Percentiles rank a stretch among this genome's conserved stretches.
Conservation (phyloP, 1,140 invertebrate genomes). For the Formica exsecta region DNA sequence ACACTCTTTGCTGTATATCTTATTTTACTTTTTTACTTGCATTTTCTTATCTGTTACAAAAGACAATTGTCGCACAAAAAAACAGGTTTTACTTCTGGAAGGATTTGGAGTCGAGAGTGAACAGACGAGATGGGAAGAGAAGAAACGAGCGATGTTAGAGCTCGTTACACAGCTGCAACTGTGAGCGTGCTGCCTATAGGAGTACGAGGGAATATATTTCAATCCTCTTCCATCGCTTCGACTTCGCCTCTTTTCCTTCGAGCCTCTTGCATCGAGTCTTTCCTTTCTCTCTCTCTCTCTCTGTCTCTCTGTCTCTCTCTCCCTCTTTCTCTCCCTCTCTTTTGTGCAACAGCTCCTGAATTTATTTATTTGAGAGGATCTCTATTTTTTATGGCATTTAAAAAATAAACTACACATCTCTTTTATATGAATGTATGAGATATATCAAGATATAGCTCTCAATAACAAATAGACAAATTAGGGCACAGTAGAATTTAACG, state of each 20-base stretch:
- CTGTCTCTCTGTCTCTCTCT: neutral
- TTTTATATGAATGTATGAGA: neutral
- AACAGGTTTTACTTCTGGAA: constrained; percentile 24
- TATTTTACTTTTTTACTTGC: constrained; percentile 12
- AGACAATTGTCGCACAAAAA: constrained; percentile 42
- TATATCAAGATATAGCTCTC: too few relatives aligned
- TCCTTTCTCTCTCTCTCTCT: neutral
- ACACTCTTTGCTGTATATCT: neutral
- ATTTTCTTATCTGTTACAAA: neutral
- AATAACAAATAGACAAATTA: too few relatives aligned
- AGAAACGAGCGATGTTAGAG: constrained; percentile 9
- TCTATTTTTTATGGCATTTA: neutral
- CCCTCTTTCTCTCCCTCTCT: neutral
- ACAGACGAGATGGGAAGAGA: constrained; percentile 13
- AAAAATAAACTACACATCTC: constrained; percentile 2
- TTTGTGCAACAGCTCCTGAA: constrained; percentile 27
- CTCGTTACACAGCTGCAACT: constrained; percentile 50
- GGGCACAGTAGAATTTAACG: too few relatives aligned
- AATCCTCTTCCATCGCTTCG: constrained; percentile 56
- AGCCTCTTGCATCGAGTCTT: constrained; percentile 10
- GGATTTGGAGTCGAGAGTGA: constrained; percentile 29
- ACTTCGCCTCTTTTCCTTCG: constrained; percentile 1
- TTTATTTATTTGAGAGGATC: neutral
- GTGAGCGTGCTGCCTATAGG: constrained; percentile 11
- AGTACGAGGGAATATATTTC: constrained; percentile 52